Base-by-base conservation (phyloP, 2,888 invertebrate species). In the Lithodes maja region DNA sequence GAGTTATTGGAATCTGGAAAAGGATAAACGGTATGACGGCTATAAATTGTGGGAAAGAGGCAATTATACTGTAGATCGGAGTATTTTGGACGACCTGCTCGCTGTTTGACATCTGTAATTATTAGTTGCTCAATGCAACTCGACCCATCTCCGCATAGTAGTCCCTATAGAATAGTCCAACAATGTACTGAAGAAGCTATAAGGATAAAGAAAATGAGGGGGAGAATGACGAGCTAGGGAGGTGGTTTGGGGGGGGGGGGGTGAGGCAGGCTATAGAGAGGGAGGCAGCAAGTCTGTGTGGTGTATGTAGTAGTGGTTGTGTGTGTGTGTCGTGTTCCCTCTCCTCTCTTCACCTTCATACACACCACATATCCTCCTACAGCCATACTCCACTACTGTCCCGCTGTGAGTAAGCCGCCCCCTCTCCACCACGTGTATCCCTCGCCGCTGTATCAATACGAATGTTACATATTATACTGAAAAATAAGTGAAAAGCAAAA, bases 391-490 rank as follows among this genome's bases (percentile, higher is more conserved):
- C 53, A 55, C 15, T 80, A 49, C 52, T 53, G 81, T 83, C 71
- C 82, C 81, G 33, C 85, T 75, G 85, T 89, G 85, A 89, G 81
- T 81, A 81, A 55, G 61, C 68, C 74, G 17, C n/a, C 75, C 17
- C 88, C 33, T 80, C 68, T 54, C 50, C 74, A 85, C 55, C 88
- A 89, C 88, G 88, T 89, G 88, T 75, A 80, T 53, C 85, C 52
- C 68, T 49, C 80, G 80, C 88, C 84, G 71, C 71, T 83, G 88
- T 89, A 89, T 85, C 88, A 89, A 89, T 89, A 89, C 88, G 88
- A 89, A 89, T 89, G 88, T 89, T 89, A 89, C 88, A 89, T 89
- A 89, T 89, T 89, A 89, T 89, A 89, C 75, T 89, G 88, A 89
- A 89, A 89, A 89, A 89, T 84, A 89, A 89, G 88, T 89, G 88